Conservation (phyloP, 2,797 vertebrate genomes). For the Centropyge bicolor region DNA sequence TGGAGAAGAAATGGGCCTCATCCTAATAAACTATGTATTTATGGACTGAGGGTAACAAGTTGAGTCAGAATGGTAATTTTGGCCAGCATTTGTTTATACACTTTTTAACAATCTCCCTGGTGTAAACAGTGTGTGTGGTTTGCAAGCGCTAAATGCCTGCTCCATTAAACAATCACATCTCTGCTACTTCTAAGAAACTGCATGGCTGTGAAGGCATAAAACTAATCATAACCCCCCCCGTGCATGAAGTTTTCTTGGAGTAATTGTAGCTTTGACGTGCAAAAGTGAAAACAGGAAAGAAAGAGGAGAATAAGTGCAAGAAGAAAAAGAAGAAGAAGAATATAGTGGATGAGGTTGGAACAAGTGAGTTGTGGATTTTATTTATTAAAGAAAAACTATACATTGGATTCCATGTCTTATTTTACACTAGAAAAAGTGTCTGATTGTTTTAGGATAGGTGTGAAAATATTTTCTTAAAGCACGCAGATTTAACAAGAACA, state of each 20-base stretch:
- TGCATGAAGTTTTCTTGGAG: background rate
- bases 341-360: constrained; percentile 11
- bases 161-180: constrained; percentile 50
- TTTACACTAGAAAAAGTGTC: constrained; percentile 12
- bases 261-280: constrained; percentile 16
- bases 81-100: constrained; percentile 62
- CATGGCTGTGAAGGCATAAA: constrained; percentile 19
- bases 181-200: constrained; percentile 39
- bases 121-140: constrained; percentile 68
- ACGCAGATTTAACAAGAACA: background rate
- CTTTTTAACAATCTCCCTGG: constrained; percentile 57
- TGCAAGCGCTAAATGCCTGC: constrained; percentile 51
- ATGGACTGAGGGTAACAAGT: constrained; percentile 61
- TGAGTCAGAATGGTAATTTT: constrained; percentile 62
- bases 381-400: constrained; percentile 4
- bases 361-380: constrained; percentile 14
- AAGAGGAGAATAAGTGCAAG: background rate
- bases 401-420: constrained; percentile 12
- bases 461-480: constrained; percentile 25
- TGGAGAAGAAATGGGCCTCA: constrained; percentile 60
- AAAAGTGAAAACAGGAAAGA: constrained; percentile 5
- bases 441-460: constrained; percentile 8
- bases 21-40: constrained; percentile 69
- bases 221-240: constrained; percentile 29
- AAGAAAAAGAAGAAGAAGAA: constrained; percentile 11